Evolutionary conservation across 2,797 vertebrate genomes (phyloP), one percentile per base, ranked within the genome.

Genomic region (Centroberyx gerrardi): DNA sequence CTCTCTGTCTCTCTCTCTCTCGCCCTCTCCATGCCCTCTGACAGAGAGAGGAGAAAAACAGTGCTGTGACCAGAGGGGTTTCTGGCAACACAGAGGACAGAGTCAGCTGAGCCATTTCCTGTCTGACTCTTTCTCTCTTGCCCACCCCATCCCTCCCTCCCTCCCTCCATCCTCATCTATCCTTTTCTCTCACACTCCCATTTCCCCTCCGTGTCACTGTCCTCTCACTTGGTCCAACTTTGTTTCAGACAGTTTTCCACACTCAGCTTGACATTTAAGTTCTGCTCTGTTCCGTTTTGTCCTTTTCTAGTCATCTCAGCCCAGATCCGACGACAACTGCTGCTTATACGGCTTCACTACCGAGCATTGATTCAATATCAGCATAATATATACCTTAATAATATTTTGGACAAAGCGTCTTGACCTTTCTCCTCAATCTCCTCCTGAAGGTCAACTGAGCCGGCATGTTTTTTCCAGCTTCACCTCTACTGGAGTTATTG

Each of bases 61-160:
- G 69, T 13, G 68, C 40, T 65, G 75, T 72, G 84, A 56, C 75
- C 28, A 48, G 72, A 82, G 72, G 33, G 64, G 76, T 64, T 78
- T 80, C 83, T 85, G 78, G 72, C 84, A 84, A 27, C 65, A 61
- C 67, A 64, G 62, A 87, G 61, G 44, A 82, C 62, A 62, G 22
- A 80, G 61, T 80, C 74, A 63, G 51, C 60, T 33, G 48, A 81
- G 69, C 49, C 49, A 71, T 64, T 84, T 91, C 86, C 87, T 86
- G 74, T 68, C 68, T 71, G 67, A 74, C 80, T 56, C 62, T 55
- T 52, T 78, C 80, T 68, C 60, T 72, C 53, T 40, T 1, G 8
- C 44, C 33, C 33, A 4, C 55, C 12, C 48, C 58, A 63, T 78
- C 40, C 17, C 68, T 75, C 42, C 27, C 74, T 22, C 33, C 38